Conservation (phyloP, 2,888 invertebrate genomes). For the Melieria picta region DNA sequence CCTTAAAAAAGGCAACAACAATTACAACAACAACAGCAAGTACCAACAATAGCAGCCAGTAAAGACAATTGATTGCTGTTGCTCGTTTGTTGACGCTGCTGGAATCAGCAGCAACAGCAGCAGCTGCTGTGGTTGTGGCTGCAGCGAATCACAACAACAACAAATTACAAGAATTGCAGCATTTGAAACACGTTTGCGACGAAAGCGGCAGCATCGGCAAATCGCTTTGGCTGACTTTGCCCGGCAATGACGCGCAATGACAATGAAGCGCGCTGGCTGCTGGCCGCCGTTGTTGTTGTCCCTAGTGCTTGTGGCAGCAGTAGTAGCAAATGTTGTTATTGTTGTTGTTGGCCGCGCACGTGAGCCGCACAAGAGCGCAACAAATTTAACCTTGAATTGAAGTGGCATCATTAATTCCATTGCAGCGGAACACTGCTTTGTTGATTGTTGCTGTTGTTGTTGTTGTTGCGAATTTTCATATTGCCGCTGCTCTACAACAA, state of each 20-base stretch:
- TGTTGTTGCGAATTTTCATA: slow-evolving; percentile 3
- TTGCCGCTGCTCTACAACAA: not conserved
- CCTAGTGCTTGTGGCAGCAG: slow-evolving; percentile 3
- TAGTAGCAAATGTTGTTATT: slow-evolving; percentile 6
- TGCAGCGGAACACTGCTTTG: slow-evolving; percentile 27
- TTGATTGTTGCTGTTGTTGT: slow-evolving; percentile 20
- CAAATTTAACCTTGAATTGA: slow-evolving; percentile 59
- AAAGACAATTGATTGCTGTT: slow-evolving; percentile 8
- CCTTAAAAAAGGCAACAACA: not conserved
- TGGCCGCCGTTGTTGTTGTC: slow-evolving; percentile 9
- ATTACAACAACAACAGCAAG: not conserved
- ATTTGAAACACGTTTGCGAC: slow-evolving; percentile 22
- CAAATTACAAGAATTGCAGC: not conserved
- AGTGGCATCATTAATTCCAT: slow-evolving; percentile 47
- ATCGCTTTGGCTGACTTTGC: not conserved
- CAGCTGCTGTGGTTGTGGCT: not conserved
- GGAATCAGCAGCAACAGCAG: not conserved
- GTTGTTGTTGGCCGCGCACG: slow-evolving; percentile 1
- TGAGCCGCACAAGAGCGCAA: slow-evolving; percentile 40
- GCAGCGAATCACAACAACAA: not conserved
- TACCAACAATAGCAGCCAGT: not conserved
- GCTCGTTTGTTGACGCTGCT: not conserved
- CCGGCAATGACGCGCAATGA: not conserved
- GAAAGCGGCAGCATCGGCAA: not conserved
- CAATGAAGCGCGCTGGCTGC: slow-evolving; percentile 17